Base-by-base conservation (phyloP, 2,888 invertebrate genomes). In the Drosophila limbata region DNA sequence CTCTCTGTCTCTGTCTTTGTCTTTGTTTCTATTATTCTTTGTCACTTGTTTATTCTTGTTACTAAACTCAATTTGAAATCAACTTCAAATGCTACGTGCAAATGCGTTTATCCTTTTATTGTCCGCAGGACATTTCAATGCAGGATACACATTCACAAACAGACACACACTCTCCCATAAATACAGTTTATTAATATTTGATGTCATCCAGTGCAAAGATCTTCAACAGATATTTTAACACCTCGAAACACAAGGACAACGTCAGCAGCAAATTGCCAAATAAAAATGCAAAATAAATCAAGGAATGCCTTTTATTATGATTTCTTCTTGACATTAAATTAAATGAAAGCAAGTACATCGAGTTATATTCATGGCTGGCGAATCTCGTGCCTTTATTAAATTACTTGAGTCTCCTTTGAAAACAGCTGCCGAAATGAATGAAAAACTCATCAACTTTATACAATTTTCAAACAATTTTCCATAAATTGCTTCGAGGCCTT, bases 41-140 rank as follows among this genome's bases (percentile, higher is more conserved):
- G 33, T 21, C 17, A 37, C 21, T 52, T 77, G 57, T 64, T 68
- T 62, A 45, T 39, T 31, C 47, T 45, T 59, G 55, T 62, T 68
- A 28, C 55, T 45, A 33, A 61, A 70, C 59, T 67, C 64, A 68
- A 67, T 70, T 73, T 59, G 17, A 59, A 71, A 71, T 74, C 63
- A 64, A 74, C 79, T 74, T 57, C 37, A 62, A 59, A 57, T 69
- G 57, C 50, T 63, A 69, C 73, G 73, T 78, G 77, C 67, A 48
- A 77, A 73, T 65, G 57, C 47, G 59, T 63, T 76, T 57, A 70
- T 65, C 40, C 71, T 59, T 69, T 68, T 56, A 44, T 50, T 67
- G 52, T 39, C 31, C 33, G 39, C 35, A 55, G 47, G 61, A 65
- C 68, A 76, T 71, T 77, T 74, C 51, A 50, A 71, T 59, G 67